A percentile compares a stretch with the other conserved stretches of the same genome.
Conservation (phyloP, 2,888 invertebrate genomes). For the Halictus quadricinctus region DNA sequence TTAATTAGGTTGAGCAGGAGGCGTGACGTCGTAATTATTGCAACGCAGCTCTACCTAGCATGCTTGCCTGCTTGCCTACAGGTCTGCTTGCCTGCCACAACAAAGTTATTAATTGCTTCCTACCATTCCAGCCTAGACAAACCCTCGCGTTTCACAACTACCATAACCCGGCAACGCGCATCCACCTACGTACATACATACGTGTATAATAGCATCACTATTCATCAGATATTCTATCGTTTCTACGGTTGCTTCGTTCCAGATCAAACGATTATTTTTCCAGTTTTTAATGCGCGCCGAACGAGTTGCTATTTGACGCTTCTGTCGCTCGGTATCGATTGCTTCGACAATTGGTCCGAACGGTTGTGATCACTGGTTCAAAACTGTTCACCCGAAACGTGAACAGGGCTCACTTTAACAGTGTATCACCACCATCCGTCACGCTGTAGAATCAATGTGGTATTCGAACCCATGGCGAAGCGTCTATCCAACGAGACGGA, state of each 20-base stretch:
- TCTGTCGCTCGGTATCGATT: background rate
- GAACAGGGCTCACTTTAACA: no score
- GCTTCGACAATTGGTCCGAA: background rate
- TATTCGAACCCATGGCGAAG: no score
- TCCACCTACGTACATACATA: conserved; percentile 48
- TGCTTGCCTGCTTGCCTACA: conserved; percentile 64
- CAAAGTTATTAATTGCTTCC: conserved; percentile 82
- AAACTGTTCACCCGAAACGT: no score
- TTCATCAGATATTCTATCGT: conserved; percentile 73
- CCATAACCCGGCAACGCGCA: conserved; percentile 44
- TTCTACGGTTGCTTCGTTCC: conserved; percentile 14
- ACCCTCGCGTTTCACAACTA: conserved; percentile 57
- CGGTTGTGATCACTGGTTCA: no score
- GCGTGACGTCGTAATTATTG: conserved; percentile 82
- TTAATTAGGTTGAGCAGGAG: conserved; percentile 81
- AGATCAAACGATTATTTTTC: conserved; percentile 18
- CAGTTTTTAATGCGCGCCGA: background rate
- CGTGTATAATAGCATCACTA: conserved; percentile 70
- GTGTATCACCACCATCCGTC: no score
- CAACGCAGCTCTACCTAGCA: conserved; percentile 74
- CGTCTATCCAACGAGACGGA: no score
- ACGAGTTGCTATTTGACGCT: background rate
- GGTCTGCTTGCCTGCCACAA: conserved; percentile 77
- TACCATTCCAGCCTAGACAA: conserved; percentile 76
- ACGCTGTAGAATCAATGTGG: no score